A percentile compares a stretch with the other conserved stretches of the same genome.
These are phyloP conservation scores for Calephelis virginiensis DNA, from an alignment of 1,140 invertebrate species.

Conservation along the genomic window DNA sequence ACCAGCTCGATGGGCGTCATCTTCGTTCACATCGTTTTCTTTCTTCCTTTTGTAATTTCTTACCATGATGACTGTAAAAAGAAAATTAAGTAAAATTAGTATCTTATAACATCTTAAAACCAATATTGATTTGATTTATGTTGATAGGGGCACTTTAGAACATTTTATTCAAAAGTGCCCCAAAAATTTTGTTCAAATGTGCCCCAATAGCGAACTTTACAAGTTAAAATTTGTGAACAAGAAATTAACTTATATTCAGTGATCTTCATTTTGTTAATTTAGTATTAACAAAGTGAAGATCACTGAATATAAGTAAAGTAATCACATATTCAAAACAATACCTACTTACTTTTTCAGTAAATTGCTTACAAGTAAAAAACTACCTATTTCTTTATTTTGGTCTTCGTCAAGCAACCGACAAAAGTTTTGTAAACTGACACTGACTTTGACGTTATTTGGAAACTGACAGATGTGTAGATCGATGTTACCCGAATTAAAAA, in stretches of 20 bases:
- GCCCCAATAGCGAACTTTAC: constrained; percentile 1
- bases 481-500: constrained; percentile 15
- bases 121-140: background rate
- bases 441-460: constrained; percentile 11
- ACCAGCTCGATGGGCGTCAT: constrained; percentile 5
- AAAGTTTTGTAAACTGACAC: background rate
- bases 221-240: background rate
- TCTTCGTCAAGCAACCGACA: background rate
- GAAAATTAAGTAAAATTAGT: background rate
- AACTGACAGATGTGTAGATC: constrained; percentile 7
- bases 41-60: constrained; percentile 16
- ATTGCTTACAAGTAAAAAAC: constrained; percentile 1
- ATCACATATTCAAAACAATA: background rate
- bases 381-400: too few species aligned
- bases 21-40: constrained; percentile 7
- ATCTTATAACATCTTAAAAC: background rate
- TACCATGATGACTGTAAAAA: constrained; percentile 11
- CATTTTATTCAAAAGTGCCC: constrained; percentile 16
- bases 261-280: constrained; percentile 5
- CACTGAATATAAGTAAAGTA: background rate
- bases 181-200: constrained; percentile 7
- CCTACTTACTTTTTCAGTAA: background rate
- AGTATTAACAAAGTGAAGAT: too few species aligned
- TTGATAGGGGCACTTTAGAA: constrained; percentile 12
- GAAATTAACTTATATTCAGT: constrained; percentile 1